Base-by-base conservation (phyloP, 2,888 invertebrate genomes). In the Arrhopalites spinosus region DNA sequence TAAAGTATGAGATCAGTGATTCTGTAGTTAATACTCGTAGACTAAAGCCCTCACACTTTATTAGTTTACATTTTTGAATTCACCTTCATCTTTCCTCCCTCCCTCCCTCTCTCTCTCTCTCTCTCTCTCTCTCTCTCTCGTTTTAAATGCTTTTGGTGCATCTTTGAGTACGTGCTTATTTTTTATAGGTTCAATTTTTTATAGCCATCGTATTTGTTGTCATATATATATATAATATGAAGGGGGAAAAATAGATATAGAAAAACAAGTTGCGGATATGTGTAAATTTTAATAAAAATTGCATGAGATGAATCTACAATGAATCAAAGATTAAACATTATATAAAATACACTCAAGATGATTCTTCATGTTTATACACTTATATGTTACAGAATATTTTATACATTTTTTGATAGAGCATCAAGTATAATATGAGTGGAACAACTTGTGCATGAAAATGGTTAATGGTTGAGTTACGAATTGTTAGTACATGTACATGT, bases 251-350 rank as follows among this genome's bases (percentile, higher is more conserved):
- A 63, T 63, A 3, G 25, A 36, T 63, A 63, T n/a, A n/a, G n/a
- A n/a, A n/a, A n/a, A n/a, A n/a, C n/a, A n/a, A n/a, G n/a, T n/a
- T n/a, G n/a, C n/a, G n/a, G n/a, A n/a, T n/a, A 45, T 36, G 20
- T 36, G 45, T 71, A 71, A 59, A 59, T 59, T 59, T 36, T 36
- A 7, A 36, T n/a, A 36, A 71, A 43, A 71, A 36, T 59, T 11
- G 71, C 59, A 59, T 59, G 70, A 70, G 56, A 17, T 29, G 70
- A 71, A 71, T 71, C 43, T 71, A 59, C 56, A 59, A 59, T 71
- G 71, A 71, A 71, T 43, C 23, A 43, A 43, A 59, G 56, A n/a
- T 50, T 27, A 68, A 68, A 30, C 29, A 17, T 15, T 13, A 50
- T 50, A 3, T 50, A 50, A 15, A 50, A 50, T 15, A 20, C 2